Evolutionary conservation across 1,140 invertebrate genomes (phyloP), one percentile per base, ranked within the genome.

Genomic region (Drosophila bipectinata): DNA sequence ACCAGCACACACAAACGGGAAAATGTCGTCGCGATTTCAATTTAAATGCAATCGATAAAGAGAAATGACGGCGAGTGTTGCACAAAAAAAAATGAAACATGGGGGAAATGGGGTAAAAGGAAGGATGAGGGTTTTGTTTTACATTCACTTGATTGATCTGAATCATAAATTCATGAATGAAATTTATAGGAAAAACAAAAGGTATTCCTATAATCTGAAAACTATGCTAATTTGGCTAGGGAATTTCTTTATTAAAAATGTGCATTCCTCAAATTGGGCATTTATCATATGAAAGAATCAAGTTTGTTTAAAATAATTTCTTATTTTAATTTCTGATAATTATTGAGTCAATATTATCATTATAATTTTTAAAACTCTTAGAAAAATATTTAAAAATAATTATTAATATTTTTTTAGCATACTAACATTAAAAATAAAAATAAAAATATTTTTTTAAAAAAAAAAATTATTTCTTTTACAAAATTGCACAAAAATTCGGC

Each of bases 1-100:
- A 28, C 26, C 8, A 8, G 32, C 41, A 30, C 44, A 37, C n/a
- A 37, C n/a, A 47, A 32, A 8, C 37, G 39, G 39, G 63, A 52
- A 69, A 69, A 69, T 69, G 63, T 69, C 63, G 63, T 69, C 63
- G 66, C 66, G 63, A 69, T 69, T 69, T 69, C 66, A 69, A 69
- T 69, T 69, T 69, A 69, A 69, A 69, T 69, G 66, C 66, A 69
- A 69, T 69, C 66, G 66, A 69, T 69, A 69, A 69, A 69, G 44
- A 69, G 66, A 57, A 69, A 69, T 69, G 48, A 34, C 60, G 39
- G 59, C 44, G 63, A 30, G 3, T 12, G 14, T 24, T 12, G 45
- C 24, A 18, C 12, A n/a, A 9, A 10, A 15, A 30, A 48, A 39
- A 48, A 10, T n/a, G 18, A 34, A 48, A 39, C 21, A 21, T 32